Conservation (phyloP, 2,797 vertebrate genomes). For the Sphaeramia orbicularis region DNA sequence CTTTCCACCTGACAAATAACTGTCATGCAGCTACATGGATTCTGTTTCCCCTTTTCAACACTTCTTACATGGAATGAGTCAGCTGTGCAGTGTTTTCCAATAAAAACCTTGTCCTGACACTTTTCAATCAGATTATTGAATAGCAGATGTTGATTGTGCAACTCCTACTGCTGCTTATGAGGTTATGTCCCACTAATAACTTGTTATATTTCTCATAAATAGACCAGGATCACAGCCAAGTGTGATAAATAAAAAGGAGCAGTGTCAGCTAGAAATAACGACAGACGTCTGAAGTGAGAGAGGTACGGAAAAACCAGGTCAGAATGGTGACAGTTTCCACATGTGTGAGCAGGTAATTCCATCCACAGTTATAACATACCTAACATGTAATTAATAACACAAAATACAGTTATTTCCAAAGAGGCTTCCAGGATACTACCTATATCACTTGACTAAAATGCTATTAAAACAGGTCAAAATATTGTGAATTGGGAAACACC, state of each 20-base stretch:
- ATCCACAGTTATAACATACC: conserved; percentile 1
- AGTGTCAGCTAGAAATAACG: conserved; percentile 24
- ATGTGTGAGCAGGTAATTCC: conserved; percentile 17
- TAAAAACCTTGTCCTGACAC: background rate
- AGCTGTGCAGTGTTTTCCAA: conserved; percentile 20
- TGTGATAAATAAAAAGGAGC: background rate
- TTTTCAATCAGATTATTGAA: conserved; percentile 14
- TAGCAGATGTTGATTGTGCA: conserved; percentile 2
- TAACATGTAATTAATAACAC: too few relatives aligned
- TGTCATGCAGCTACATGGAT: conserved; percentile 27
- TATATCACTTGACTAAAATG: background rate
- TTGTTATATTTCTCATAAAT: conserved; percentile 4
- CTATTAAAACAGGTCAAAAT: background rate
- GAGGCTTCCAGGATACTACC: background rate
- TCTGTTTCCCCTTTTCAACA: conserved; percentile 41
- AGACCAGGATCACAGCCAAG: background rate
- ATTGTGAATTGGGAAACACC: background rate
- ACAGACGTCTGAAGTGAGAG: conserved; percentile 15
- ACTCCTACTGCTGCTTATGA: background rate
- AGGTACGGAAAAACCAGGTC: conserved; percentile 54
- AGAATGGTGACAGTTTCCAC: conserved; percentile 28
- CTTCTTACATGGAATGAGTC: conserved; percentile 15
- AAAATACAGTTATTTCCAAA: background rate
- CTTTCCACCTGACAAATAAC: conserved; percentile 46
- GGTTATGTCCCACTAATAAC: background rate